These are phyloP conservation scores for Sarcophaga peregrina DNA, from an alignment of 1,140 invertebrate genomes.

Conservation along the genomic window DNA sequence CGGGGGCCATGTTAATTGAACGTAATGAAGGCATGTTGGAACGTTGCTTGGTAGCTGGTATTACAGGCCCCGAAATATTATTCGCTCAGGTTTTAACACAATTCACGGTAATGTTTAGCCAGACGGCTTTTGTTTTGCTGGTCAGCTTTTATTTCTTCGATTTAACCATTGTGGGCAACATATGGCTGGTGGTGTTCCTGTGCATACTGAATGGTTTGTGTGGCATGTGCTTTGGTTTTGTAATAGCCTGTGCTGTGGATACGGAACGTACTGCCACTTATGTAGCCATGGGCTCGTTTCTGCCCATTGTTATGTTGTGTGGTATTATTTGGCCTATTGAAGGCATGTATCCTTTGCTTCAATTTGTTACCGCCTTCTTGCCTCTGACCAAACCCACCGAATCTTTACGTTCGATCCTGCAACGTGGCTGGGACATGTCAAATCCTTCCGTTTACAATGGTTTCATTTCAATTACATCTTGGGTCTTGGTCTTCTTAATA, in stretches of 20 bases:
- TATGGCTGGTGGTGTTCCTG: slow-evolving; percentile 79
- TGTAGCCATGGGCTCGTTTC: slow-evolving; percentile 90
- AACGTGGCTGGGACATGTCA: slow-evolving; percentile 85
- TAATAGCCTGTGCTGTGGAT: slow-evolving; percentile 87
- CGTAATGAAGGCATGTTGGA: slow-evolving; percentile 91
- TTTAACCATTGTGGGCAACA: slow-evolving; percentile 82
- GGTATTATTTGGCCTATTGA: slow-evolving; percentile 88
- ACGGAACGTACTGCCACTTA: slow-evolving; percentile 94
- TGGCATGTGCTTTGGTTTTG: slow-evolving; percentile 94
- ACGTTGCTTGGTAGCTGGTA: slow-evolving; percentile 85
- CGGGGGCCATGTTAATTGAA: slow-evolving; percentile 90
- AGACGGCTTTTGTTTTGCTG: slow-evolving; percentile 83
- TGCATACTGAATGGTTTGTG: slow-evolving; percentile 87
- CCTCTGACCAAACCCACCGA: slow-evolving; percentile 95
- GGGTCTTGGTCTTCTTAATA: slow-evolving; percentile 86
- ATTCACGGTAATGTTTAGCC: slow-evolving; percentile 87
- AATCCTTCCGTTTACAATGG: slow-evolving; percentile 85
- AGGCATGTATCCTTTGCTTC: slow-evolving; percentile 84
- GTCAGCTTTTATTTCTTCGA: slow-evolving; percentile 86
- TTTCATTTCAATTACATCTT: slow-evolving; percentile 83
- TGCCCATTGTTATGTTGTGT: slow-evolving; percentile 91
- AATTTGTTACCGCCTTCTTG: slow-evolving; percentile 81
- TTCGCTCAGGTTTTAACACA: slow-evolving; percentile 88
- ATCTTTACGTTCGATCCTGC: slow-evolving; percentile 86
- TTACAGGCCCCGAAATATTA: slow-evolving; percentile 79